Conservation (phyloP, 2,888 invertebrate genomes). For the Anodontia alba region DNA sequence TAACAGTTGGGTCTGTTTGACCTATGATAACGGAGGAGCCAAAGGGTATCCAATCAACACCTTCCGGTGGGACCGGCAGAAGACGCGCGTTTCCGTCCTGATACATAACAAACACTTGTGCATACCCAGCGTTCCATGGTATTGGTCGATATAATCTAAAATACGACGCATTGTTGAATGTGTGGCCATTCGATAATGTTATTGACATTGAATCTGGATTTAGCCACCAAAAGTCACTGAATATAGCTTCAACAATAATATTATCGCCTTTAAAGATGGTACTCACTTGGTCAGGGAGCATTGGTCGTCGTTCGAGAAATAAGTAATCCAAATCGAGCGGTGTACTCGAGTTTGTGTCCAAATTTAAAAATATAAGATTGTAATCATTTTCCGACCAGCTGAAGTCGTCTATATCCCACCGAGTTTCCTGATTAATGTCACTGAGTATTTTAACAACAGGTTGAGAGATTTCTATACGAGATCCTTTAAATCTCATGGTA, state of each 20-base stretch:
- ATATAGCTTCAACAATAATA: slow-evolving; percentile 65
- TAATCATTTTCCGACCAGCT: slow-evolving; percentile 66
- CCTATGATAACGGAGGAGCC: slow-evolving; percentile 75
- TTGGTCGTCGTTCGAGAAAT: slow-evolving; percentile 63
- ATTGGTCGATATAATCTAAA: slow-evolving; percentile 69
- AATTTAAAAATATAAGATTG: slow-evolving; percentile 60
- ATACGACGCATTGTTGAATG: slow-evolving; percentile 63
- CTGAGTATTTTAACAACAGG: slow-evolving; percentile 46
- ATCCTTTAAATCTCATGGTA: slow-evolving; percentile 54
- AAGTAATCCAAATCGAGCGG: slow-evolving; percentile 56
- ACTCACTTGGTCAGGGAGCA: slow-evolving; percentile 60
- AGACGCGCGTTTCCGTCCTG: slow-evolving; percentile 73
- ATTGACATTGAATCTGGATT: slow-evolving; percentile 70
- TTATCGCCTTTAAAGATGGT: slow-evolving; percentile 64
- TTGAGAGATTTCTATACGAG: slow-evolving; percentile 32
- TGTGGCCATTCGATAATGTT: slow-evolving; percentile 50
- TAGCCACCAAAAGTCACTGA: slow-evolving; percentile 74
- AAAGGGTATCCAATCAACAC: slow-evolving; percentile 76
- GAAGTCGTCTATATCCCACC: slow-evolving; percentile 68
- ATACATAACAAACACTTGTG: slow-evolving; percentile 73
- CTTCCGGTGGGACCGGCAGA: slow-evolving; percentile 70
- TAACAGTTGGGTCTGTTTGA: slow-evolving; percentile 66
- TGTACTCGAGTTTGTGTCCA: slow-evolving; percentile 49
- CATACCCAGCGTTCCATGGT: slow-evolving; percentile 68
- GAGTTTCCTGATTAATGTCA: slow-evolving; percentile 37